Evolutionary conservation across 2,888 invertebrate genomes (phyloP).

Genomic region (Philonicus albiceps): DNA sequence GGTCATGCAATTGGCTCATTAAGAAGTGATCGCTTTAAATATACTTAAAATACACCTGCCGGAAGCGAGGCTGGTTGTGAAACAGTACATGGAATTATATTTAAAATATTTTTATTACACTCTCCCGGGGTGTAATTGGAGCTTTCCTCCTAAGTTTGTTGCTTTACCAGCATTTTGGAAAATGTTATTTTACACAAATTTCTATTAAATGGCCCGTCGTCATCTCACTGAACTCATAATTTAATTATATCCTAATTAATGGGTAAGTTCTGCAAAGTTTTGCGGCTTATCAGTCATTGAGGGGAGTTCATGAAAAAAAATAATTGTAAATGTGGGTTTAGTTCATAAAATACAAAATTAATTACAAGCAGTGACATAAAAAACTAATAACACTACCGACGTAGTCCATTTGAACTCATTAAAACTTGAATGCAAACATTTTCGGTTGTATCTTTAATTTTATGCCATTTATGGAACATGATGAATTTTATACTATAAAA

Average conservation of each 20-base stretch:
- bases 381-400: not conserved
- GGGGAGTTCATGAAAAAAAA: not conserved
- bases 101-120: not conserved
- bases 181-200: not conserved
- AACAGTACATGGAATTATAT: not conserved
- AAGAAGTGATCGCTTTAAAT: not conserved
- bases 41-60: not conserved
- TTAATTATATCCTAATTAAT: not conserved
- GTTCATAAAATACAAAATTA: not conserved
- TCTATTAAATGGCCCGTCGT: not conserved
- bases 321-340: not conserved
- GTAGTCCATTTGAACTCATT: not conserved
- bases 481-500: not conserved
- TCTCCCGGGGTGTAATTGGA: not conserved
- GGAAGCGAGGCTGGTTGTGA: not conserved
- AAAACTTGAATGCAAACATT: not conserved
- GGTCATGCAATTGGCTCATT: not conserved
- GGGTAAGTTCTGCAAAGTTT: not conserved
- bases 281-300: not conserved
- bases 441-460: not conserved
- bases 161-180: not conserved
- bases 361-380: not conserved
- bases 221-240: not conserved
- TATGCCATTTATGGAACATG: not conserved
- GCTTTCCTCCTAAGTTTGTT: not conserved